phyloP scores from a whole-genome alignment of 1,140 invertebrate species.

The Semibalanus balanoides region DNA sequence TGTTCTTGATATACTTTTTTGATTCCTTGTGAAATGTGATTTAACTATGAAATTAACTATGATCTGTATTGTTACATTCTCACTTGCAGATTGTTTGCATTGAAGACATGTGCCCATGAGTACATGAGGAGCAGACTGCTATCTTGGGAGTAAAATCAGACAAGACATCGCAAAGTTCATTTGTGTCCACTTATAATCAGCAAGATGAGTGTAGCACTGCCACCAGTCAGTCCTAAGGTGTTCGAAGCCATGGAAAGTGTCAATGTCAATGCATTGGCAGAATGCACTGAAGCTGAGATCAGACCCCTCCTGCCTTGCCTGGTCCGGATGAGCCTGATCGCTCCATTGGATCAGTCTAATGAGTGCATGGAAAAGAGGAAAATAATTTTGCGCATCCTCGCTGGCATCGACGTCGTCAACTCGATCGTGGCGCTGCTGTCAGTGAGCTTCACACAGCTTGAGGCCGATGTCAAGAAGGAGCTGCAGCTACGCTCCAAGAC shows the following conservation, averaged over 20 bases:
- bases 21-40: no score
- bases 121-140: no score
- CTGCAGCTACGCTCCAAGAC: slow-evolving; percentile 55
- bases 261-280: slow-evolving; percentile 51
- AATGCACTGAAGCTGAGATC: slow-evolving; percentile 53
- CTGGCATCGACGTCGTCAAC: slow-evolving; percentile 84
- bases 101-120: no score
- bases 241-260: slow-evolving; percentile 65
- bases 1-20: no score
- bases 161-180: no score
- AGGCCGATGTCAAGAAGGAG: slow-evolving; percentile 84
- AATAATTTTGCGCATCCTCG: slow-evolving; percentile 70
- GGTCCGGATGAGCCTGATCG: slow-evolving; percentile 78
- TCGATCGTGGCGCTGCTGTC: slow-evolving; percentile 82
- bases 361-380: slow-evolving; percentile 69
- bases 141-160: no score
- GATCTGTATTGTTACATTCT: no score
- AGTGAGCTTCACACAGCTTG: slow-evolving; percentile 84
- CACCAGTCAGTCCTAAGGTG: slow-evolving; percentile 41
- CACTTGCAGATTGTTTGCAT: no score
- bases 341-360: slow-evolving; percentile 66
- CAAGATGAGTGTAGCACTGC: background rate
- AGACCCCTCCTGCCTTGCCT: slow-evolving; percentile 80
- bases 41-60: no score
- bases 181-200: no score